These are phyloP conservation scores for Burhinus oedicnemus DNA, from an alignment of 2,113 vertebrate species.

Conservation along the genomic window DNA sequence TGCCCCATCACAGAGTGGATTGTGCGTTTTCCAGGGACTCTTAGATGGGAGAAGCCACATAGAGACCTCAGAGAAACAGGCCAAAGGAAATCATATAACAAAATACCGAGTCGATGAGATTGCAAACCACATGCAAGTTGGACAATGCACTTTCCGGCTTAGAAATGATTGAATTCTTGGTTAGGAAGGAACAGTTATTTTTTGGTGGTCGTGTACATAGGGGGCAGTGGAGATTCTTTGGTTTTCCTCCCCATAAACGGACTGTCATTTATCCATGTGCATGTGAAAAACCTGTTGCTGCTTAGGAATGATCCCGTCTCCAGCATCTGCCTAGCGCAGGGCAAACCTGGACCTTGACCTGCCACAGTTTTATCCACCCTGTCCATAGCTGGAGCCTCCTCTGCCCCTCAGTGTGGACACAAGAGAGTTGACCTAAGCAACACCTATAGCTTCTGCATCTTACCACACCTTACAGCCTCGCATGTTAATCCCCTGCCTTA, in stretches of 20 bases:
- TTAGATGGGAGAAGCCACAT: neutral
- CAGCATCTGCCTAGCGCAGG: neutral
- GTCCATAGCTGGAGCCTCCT: neutral
- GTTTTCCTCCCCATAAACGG: neutral
- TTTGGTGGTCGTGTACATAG: neutral
- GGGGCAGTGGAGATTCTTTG: neutral
- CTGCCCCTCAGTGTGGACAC: neutral
- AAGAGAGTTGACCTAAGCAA: neutral
- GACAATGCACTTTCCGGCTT: neutral
- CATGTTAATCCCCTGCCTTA: neutral
- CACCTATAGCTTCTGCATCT: neutral
- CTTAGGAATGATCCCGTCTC: neutral
- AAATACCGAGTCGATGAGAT: neutral
- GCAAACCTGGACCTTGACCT: neutral
- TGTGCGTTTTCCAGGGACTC: neutral
- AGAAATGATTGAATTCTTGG: neutral
- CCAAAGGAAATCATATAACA: neutral
- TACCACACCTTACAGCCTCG: neutral
- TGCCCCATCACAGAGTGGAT: neutral
- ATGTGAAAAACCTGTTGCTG: neutral
- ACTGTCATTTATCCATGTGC: neutral
- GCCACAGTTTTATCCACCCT: neutral
- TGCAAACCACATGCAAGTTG: neutral
- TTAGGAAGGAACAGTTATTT: neutral
- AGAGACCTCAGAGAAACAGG: neutral